Evolutionary conservation across 2,888 invertebrate species (phyloP).

Genomic region (Callyntrura guangdongensis): DNA sequence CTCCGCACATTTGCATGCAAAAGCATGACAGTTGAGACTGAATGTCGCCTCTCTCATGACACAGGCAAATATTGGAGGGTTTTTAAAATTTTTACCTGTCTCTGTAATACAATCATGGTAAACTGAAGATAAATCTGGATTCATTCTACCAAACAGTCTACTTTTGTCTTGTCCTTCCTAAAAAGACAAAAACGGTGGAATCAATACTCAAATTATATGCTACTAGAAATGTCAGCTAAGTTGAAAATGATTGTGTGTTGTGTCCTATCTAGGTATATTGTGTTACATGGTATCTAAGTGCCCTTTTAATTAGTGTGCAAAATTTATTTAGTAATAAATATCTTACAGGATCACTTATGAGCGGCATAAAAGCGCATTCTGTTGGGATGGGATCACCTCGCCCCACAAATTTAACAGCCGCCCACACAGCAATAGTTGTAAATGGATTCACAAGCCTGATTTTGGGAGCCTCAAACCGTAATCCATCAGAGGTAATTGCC

Average conservation of each 20-base stretch:
- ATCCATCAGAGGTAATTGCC: constrained; percentile 90
- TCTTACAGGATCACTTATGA: constrained; percentile 93
- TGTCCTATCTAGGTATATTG: no score
- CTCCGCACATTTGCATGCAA: constrained; percentile 95
- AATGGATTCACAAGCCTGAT: constrained; percentile 90
- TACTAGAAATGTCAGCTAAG: no score
- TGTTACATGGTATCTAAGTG: not conserved
- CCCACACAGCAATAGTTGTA: constrained; percentile 97
- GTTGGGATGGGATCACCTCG: constrained; percentile 78
- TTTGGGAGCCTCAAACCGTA: constrained; percentile 89
- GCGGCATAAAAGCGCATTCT: constrained; percentile 93
- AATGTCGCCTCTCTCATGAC: constrained; percentile 94
- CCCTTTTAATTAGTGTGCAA: not conserved
- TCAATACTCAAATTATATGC: not conserved
- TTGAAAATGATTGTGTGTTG: no score
- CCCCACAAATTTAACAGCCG: constrained; percentile 94
- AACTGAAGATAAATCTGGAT: constrained; percentile 80
- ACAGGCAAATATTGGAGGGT: constrained; percentile 88
- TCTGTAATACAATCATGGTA: constrained; percentile 85
- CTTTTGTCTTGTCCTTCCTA: constrained; percentile 84
- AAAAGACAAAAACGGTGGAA: constrained; percentile 10
- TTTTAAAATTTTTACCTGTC: constrained; percentile 85
- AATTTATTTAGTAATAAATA: constrained; percentile 85
- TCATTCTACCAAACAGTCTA: constrained; percentile 82
- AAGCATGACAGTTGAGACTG: constrained; percentile 95